These are phyloP conservation scores for Sapayoa aenigma DNA, from an alignment of 2,113 vertebrate genomes.

Conservation along the genomic window DNA sequence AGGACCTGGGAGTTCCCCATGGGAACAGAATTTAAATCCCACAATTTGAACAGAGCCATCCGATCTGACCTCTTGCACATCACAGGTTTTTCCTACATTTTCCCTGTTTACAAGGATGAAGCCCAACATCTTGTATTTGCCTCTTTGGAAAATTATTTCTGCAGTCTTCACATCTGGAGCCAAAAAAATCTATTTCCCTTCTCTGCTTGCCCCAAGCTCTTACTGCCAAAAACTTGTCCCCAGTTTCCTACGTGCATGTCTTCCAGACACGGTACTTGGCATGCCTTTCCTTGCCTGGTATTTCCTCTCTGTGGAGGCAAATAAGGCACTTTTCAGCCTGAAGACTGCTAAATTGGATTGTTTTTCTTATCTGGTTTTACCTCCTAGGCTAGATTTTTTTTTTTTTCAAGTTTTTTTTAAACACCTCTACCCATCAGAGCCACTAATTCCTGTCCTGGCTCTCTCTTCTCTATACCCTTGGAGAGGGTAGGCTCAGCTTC, in stretches of 20 bases:
- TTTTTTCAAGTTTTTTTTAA: neutral
- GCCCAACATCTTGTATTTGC: neutral
- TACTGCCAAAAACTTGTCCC: neutral
- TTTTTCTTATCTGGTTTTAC: neutral
- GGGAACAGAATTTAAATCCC: neutral
- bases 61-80: neutral
- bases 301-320: neutral
- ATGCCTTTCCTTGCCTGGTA: neutral
- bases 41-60: neutral
- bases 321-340: neutral
- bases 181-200: neutral
- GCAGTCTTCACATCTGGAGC: neutral
- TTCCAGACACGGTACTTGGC: neutral
- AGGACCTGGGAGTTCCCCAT: rapidly evolving
- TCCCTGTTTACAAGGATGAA: neutral
- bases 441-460: neutral
- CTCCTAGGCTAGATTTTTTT: neutral
- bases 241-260: neutral
- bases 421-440: neutral
- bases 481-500: neutral
- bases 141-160: neutral
- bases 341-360: neutral
- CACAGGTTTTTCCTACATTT: neutral
- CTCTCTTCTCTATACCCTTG: neutral
- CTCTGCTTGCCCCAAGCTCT: neutral